Conservation (phyloP, 30 jellyfish, hydroid and myxozoan species). For the Nemopilema nomurai region DNA sequence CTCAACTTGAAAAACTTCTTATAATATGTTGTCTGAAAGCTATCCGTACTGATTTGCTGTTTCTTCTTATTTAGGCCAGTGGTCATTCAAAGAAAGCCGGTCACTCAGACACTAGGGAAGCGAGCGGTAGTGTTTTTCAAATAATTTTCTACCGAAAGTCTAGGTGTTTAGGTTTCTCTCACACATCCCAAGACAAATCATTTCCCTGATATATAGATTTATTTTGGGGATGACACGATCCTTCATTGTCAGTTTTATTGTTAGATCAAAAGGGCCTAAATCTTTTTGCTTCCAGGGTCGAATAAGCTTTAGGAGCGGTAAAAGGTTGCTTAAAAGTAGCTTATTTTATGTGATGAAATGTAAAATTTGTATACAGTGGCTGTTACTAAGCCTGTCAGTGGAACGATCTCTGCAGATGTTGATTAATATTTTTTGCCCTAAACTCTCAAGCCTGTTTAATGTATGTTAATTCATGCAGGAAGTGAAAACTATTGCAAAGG, state of each 20-base stretch:
- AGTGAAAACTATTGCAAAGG: background rate
- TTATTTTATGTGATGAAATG: background rate
- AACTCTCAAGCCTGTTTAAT: background rate
- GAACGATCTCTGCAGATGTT: background rate
- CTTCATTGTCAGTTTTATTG: too few species aligned
- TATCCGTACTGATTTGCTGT: background rate
- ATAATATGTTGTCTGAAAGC: background rate
- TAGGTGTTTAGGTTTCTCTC: too few species aligned
- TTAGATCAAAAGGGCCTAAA: too few species aligned
- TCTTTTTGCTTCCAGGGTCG: too few species aligned
- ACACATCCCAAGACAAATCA: too few species aligned
- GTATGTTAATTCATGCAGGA: background rate
- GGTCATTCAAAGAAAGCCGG: background rate
- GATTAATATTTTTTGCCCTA: background rate
- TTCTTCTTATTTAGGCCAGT: background rate
- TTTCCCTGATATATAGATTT: too few species aligned
- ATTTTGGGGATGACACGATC: too few species aligned
- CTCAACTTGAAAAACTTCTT: background rate
- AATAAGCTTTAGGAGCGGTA: too few species aligned
- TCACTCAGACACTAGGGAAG: background rate
- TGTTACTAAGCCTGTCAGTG: too few species aligned
- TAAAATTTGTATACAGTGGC: background rate
- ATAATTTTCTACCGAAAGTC: background rate
- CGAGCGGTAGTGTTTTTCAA: background rate
- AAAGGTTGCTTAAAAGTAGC: background rate